Base-by-base conservation (phyloP, 2,113 vertebrate genomes). In the Urocolius indicus region DNA sequence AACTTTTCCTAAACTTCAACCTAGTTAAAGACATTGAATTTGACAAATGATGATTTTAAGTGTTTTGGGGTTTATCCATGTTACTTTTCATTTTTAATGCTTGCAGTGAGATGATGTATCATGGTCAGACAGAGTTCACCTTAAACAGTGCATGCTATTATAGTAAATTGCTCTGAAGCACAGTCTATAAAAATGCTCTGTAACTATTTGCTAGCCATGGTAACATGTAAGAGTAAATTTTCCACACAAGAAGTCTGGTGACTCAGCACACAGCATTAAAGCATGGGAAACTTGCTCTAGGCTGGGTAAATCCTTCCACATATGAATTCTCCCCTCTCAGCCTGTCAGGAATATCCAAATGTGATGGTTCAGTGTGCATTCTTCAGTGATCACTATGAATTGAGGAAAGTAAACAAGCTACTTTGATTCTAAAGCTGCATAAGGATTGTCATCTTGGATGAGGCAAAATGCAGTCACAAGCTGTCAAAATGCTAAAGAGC, bases 21-120 rank as follows among this genome's bases (percentile, higher is more conserved):
- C 88, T 76, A 22, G 52, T 71, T 67, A 84, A 93, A 36, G 36
- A 66, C 52, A 34, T 72, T 41, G 59, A 72, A 54, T 68, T 49
- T 81, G 80, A 93, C 95, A 94, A 74, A 48, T 12, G 18, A 87
- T 24, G 9, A 77, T 18, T 85, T 89, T 27, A 93, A 67, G 52
- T 30, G 38, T 1, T 74, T 58, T 89, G 78, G 59, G 0, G 67
- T 93, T 59, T 65, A 72, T 9, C 74, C 22, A 23, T 11, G 29
- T 26, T 55, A 43, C 41, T 43, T 93, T 91, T 85, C 83, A 73
- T 86, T 91, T 77, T 90, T 66, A 90, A 88, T 73, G 79, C 78
- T 80, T 59, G 67, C 65, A 95, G 83, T 73, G 76, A 89, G 49
- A 73, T 30, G 36, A 92, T 68, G 57, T 23, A 74, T 86, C 63